These are phyloP conservation scores for Cantharis rustica DNA, from an alignment of 2,888 invertebrate species.

Conservation along the genomic window DNA sequence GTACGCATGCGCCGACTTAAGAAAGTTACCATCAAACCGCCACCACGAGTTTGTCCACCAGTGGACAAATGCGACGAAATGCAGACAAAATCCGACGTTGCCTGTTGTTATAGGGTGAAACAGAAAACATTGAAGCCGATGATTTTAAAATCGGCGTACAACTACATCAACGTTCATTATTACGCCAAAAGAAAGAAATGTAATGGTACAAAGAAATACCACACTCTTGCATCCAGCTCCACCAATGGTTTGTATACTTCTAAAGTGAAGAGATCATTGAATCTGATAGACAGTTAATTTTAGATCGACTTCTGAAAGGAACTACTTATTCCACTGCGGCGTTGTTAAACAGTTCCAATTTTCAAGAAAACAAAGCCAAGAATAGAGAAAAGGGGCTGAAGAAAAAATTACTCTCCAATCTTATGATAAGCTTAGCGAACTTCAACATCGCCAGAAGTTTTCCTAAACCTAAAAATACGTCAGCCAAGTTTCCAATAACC, in stretches of 20 bases:
- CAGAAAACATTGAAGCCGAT: constrained; percentile 19
- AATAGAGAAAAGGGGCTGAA: neutral
- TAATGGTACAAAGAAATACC: neutral
- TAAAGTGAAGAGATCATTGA: neutral
- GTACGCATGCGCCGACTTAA: constrained; percentile 15
- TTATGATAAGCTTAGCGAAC: neutral
- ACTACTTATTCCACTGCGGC: neutral
- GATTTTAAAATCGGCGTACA: constrained; percentile 20
- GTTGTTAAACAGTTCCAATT: neutral
- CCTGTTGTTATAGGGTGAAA: constrained; percentile 11
- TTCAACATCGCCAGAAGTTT: neutral
- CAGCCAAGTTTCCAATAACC: neutral
- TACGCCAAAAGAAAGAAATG: neutral
- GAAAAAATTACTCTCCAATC: neutral
- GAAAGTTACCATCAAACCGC: constrained; percentile 4
- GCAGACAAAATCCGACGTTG: constrained; percentile 10
- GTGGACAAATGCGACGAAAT: neutral
- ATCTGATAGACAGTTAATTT: neutral
- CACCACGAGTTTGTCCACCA: neutral
- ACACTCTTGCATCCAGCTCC: neutral
- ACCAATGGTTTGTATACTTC: neutral
- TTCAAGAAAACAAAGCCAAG: neutral
- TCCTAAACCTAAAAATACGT: neutral
- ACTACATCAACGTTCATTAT: constrained; percentile 11
- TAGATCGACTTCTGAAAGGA: neutral